Evolutionary conservation across 2,797 vertebrate species (phyloP).

Genomic region (Lepilemur ruficaudatus): DNA sequence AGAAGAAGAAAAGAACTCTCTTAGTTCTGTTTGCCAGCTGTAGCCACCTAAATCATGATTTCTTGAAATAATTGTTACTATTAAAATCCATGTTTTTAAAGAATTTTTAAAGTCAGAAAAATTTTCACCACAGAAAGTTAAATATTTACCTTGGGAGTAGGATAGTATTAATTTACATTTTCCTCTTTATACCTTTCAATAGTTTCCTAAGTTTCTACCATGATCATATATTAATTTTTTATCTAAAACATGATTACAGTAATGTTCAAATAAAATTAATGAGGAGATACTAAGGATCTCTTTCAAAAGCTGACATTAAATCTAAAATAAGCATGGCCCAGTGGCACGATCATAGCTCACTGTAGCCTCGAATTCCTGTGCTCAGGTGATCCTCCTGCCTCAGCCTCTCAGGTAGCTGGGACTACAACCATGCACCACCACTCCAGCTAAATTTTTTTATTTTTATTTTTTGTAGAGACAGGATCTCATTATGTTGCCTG

Average conservation of each 20-base stretch:
- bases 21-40: background rate
- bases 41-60: background rate
- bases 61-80: background rate
- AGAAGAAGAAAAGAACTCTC: background rate
- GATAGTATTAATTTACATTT: background rate
- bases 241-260: background rate
- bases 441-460: background rate
- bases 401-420: background rate
- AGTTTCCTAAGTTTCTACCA: background rate
- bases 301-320: conserved; percentile 9
- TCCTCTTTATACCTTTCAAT: background rate
- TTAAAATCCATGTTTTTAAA: conserved; percentile 9
- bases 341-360: background rate
- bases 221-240: background rate
- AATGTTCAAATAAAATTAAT: conserved; percentile 23
- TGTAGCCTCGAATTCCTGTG: background rate
- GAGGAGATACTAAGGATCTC: background rate
- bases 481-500: background rate
- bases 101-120: conserved; percentile 10
- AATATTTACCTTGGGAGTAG: background rate
- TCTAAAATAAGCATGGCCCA: background rate
- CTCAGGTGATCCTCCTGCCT: background rate
- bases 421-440: background rate
- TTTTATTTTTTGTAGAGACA: background rate
- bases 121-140: background rate